Conservation (phyloP, 2,888 invertebrate species). For the Carabus problematicus region DNA sequence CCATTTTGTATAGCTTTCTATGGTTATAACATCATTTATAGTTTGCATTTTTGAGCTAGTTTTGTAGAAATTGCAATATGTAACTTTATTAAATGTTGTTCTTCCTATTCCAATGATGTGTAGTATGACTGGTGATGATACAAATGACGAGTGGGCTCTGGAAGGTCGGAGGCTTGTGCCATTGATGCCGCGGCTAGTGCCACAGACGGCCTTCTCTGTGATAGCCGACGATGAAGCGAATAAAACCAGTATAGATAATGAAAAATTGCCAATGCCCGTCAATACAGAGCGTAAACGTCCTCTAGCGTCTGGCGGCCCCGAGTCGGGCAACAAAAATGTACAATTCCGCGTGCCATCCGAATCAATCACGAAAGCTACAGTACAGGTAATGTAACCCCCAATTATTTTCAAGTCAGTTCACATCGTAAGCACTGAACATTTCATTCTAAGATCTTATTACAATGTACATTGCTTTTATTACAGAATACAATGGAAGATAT, state of each 20-base stretch:
- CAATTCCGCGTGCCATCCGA: constrained; percentile 52
- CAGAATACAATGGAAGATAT: constrained; percentile 32
- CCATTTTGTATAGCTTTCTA: background rate
- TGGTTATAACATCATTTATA: background rate
- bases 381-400: constrained; percentile 25
- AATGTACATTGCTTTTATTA: background rate
- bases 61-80: background rate
- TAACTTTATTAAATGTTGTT: background rate
- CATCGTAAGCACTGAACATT: too few relatives aligned
- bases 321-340: constrained; percentile 51
- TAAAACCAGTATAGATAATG: constrained; percentile 69
- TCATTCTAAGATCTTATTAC: background rate
- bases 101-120: constrained; percentile 20
- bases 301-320: constrained; percentile 44
- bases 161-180: constrained; percentile 87
- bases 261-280: constrained; percentile 62
- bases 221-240: constrained; percentile 82
- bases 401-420: too few relatives aligned
- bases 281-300: constrained; percentile 60
- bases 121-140: constrained; percentile 72
- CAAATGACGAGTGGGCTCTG: constrained; percentile 78
- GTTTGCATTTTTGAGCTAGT: background rate
- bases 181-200: constrained; percentile 81
- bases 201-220: constrained; percentile 83
- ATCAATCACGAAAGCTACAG: constrained; percentile 36